phyloP scores from a whole-genome alignment of 92 coral and sea anemone genomes.

The Bergia sp. region DNA sequence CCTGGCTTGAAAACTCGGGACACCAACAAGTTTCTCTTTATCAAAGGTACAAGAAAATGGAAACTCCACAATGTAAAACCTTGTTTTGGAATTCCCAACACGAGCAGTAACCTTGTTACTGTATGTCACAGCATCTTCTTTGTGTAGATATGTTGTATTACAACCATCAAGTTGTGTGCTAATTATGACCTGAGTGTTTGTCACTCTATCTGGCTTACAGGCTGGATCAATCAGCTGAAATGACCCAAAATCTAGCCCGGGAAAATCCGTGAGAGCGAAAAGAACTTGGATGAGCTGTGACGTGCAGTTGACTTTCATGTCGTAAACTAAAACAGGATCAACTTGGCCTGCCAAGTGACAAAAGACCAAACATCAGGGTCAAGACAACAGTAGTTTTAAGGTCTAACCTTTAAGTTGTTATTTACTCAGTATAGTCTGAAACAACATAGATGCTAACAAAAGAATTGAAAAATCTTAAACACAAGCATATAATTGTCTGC shows the following conservation, averaged over 20 bases:
- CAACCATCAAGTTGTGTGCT: conserved; percentile 77
- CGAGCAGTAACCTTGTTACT: conserved; percentile 67
- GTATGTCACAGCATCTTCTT: conserved; percentile 61
- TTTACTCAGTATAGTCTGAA: no score
- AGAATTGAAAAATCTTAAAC: no score
- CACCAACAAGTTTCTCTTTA: conserved; percentile 71
- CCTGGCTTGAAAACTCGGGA: conserved; percentile 82
- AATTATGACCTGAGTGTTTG: conserved; percentile 56
- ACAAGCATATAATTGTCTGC: background rate
- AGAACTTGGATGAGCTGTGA: conserved; percentile 74
- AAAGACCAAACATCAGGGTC: background rate
- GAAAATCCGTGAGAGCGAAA: conserved; percentile 57
- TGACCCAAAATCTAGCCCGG: conserved; percentile 61
- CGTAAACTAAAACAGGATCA: conserved; percentile 60
- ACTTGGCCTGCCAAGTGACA: background rate
- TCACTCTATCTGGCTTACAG: conserved; percentile 54
- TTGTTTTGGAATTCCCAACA: conserved; percentile 55
- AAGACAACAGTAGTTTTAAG: background rate
- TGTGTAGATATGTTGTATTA: conserved; percentile 66
- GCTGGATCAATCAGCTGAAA: conserved; percentile 65
- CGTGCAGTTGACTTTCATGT: conserved; percentile 78
- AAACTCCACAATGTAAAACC: conserved; percentile 68
- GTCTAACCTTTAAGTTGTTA: no score
- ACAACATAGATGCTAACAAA: no score
- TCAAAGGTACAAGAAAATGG: conserved; percentile 81